Evolutionary conservation across 1,140 invertebrate species (phyloP).

Genomic region (Periplaneta americana): DNA sequence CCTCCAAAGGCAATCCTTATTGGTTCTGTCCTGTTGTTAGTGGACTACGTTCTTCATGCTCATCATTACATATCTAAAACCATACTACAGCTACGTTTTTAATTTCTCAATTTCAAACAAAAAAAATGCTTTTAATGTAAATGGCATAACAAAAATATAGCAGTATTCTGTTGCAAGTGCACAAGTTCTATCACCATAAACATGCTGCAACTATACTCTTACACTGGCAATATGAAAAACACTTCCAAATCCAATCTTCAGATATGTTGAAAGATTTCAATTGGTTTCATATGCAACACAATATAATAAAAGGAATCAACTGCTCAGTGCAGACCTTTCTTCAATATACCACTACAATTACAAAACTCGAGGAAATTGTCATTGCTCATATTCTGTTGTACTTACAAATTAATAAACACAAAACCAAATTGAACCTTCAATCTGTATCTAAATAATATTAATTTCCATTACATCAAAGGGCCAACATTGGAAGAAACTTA

Average conservation of each 20-base stretch:
- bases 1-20: not conserved
- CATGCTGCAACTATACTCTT: not conserved
- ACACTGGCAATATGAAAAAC: not conserved
- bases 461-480: not conserved
- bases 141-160: not conserved
- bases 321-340: not conserved
- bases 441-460: not conserved
- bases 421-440: too few species aligned
- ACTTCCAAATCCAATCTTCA: not conserved
- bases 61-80: not conserved
- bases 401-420: not conserved
- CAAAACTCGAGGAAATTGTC: too few species aligned
- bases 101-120: not conserved
- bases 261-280: not conserved
- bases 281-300: not conserved
- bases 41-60: not conserved
- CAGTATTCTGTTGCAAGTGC: not conserved
- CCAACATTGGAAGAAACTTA: not conserved
- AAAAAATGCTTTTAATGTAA: not conserved
- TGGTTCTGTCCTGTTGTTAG: not conserved
- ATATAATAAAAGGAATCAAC: not conserved
- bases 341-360: not conserved
- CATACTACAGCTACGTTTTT: not conserved
- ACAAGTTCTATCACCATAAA: not conserved
- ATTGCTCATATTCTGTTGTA: not conserved